Evolutionary conservation across 2,888 invertebrate genomes (phyloP).

Genomic region (Drosophila prolongata): DNA sequence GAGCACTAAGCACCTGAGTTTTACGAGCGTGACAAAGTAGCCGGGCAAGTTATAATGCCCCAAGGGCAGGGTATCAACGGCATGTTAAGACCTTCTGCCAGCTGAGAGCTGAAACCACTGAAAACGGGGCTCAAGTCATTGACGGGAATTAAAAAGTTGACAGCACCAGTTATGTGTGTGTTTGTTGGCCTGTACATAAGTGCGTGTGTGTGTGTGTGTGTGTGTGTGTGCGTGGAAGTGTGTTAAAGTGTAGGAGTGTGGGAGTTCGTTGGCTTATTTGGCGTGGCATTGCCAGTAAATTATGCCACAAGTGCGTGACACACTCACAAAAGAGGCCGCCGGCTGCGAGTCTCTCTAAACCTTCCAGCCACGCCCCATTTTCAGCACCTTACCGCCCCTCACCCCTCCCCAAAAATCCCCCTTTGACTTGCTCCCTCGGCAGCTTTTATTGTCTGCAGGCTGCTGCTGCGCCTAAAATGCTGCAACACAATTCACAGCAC

Average conservation of each 20-base stretch:
- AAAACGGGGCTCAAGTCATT: slow-evolving; percentile 70
- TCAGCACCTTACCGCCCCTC: neutral
- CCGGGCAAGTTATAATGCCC: neutral
- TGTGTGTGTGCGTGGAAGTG: slow-evolving; percentile 8
- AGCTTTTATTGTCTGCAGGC: slow-evolving; percentile 69
- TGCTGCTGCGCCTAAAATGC: slow-evolving; percentile 67
- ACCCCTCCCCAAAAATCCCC: neutral
- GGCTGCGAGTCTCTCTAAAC: slow-evolving; percentile 15
- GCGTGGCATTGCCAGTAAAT: slow-evolving; percentile 67
- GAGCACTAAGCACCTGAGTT: too few species aligned
- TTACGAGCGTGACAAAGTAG: neutral
- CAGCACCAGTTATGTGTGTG: slow-evolving; percentile 47
- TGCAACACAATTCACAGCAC: slow-evolving; percentile 77
- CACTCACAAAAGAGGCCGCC: slow-evolving; percentile 41
- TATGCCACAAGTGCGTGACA: slow-evolving; percentile 78
- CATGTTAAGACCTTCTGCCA: slow-evolving; percentile 21
- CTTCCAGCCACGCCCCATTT: slow-evolving; percentile 1
- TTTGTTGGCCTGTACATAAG: slow-evolving; percentile 6
- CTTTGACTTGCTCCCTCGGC: slow-evolving; percentile 27
- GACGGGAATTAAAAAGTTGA: slow-evolving; percentile 77
- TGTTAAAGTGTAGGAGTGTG: slow-evolving; percentile 6
- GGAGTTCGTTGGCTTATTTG: slow-evolving; percentile 48
- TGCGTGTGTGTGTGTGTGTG: neutral
- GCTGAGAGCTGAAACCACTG: slow-evolving; percentile 21
- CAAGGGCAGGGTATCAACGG: slow-evolving; percentile 17